Base-by-base conservation (phyloP, 2,113 vertebrate species). In the Zootoca vivipara region DNA sequence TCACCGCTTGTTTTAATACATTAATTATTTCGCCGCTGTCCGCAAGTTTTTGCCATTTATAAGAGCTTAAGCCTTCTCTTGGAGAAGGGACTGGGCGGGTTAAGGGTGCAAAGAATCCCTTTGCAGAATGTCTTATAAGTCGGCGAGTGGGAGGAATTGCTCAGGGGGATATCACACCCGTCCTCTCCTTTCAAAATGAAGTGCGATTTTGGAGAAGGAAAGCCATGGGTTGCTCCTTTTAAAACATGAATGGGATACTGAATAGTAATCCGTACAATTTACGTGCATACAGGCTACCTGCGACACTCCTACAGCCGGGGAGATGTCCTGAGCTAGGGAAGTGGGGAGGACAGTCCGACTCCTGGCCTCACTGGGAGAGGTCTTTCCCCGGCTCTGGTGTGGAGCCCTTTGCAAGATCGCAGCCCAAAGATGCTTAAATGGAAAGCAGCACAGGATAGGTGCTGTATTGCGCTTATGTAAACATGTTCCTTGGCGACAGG, bases 11-110 rank as follows among this genome's bases (percentile, higher is more conserved):
- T 97, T 97, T 96, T 96, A 97, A 97, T 96, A 95, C 96, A 95
- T 95, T 96, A 95, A 97, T 97, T 97, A 97, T 97, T 96, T 96
- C 93, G 91, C 95, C 30, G 92, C 94, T 95, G 96, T 95, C 91
- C 30, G 72, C 83, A 93, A 94, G 87, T 93, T 94, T 46, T 79
- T 88, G 94, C 92, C 88, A 95, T 96, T 94, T 95, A 84, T 85
- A 89, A 91, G 90, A 78, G 94, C 94, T 95, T 96, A 94, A 94
- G 93, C n/a, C 40, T 7, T 12, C n/a, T 64, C 26, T 30, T 16
- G 40, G 20, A 58, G 4, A 18, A 28, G 20, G 7, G 16, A 35
- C 3, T 56, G 79, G 86, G 33, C 56, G 42, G 56, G 80, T 0
- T 80, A 20, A 52, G 35, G 28, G 33, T 24, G 7, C 16, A 81